Evolutionary conservation across 2,888 invertebrate genomes (phyloP).

Genomic region (Protodeltote pygarga): DNA sequence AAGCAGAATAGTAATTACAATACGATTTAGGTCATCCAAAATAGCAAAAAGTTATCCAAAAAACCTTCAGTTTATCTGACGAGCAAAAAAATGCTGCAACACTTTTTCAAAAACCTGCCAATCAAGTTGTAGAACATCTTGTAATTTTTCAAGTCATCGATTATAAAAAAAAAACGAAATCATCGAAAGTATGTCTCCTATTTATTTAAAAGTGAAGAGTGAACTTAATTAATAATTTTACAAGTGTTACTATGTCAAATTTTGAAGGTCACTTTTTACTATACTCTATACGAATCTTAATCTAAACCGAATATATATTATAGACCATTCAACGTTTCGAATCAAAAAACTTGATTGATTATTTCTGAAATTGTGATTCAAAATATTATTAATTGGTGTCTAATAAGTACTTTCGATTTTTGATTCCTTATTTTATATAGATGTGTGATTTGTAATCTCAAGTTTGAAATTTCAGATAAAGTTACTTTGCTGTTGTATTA

Average conservation of each 20-base stretch:
- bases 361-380: not conserved
- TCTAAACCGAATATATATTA: not conserved
- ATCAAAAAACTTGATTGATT: not conserved
- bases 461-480: not conserved
- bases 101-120: constrained; percentile 14
- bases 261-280: constrained; percentile 7
- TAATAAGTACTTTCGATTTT: not conserved
- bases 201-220: not conserved
- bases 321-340: not conserved
- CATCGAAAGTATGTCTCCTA: not conserved
- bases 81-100: constrained; percentile 7
- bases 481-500: constrained; percentile 8
- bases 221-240: not conserved
- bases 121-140: constrained; percentile 2
- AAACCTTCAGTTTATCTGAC: not conserved
- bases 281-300: no score
- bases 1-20: not conserved
- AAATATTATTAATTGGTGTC: not conserved
- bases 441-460: not conserved
- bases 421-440: not conserved
- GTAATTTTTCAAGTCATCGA: constrained; percentile 3
- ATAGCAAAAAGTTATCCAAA: constrained; percentile 1
- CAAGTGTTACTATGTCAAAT: constrained; percentile 9
- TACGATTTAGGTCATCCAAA: not conserved
- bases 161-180: not conserved